A percentile compares a stretch with the other conserved stretches of the same genome.
Evolutionary conservation across 2,797 vertebrate genomes (phyloP).

Genomic region (Zalophus californianus): DNA sequence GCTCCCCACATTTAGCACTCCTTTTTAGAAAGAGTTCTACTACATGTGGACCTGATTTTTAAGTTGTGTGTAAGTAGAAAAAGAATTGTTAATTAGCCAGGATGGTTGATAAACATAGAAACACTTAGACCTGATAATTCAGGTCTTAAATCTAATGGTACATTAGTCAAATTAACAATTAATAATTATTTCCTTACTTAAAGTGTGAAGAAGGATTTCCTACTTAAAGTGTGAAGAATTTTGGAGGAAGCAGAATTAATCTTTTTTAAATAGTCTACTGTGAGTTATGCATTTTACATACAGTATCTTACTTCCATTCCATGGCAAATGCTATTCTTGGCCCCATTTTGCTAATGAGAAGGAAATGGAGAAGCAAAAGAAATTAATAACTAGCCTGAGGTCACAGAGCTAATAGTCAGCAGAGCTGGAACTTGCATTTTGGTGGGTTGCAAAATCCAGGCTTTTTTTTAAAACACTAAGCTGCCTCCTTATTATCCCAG

Average conservation of each 20-base stretch:
- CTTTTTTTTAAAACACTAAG: slow-evolving; percentile 48
- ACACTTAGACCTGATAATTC: neutral
- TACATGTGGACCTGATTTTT: neutral
- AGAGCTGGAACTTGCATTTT: neutral
- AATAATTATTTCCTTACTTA: slow-evolving; percentile 32
- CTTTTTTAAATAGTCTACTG: neutral
- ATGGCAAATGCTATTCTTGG: neutral
- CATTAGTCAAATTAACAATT: slow-evolving; percentile 10
- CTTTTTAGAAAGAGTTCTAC: slow-evolving; percentile 25
- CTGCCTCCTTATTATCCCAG: neutral
- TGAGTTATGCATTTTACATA: neutral
- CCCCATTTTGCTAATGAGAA: neutral
- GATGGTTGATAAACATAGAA: slow-evolving; percentile 7
- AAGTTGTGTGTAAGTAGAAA: neutral
- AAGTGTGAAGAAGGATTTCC: neutral
- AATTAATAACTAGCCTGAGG: slow-evolving; percentile 22
- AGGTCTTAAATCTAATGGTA: neutral
- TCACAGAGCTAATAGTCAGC: neutral
- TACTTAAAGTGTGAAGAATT: neutral
- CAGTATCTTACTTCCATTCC: neutral
- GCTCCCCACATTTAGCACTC: neutral
- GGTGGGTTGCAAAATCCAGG: neutral
- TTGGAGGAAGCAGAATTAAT: neutral
- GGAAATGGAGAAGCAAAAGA: neutral
- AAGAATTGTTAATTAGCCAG: neutral